Evolutionary conservation across 2,797 vertebrate species (phyloP).

Genomic region (Lacerta bilineata): DNA sequence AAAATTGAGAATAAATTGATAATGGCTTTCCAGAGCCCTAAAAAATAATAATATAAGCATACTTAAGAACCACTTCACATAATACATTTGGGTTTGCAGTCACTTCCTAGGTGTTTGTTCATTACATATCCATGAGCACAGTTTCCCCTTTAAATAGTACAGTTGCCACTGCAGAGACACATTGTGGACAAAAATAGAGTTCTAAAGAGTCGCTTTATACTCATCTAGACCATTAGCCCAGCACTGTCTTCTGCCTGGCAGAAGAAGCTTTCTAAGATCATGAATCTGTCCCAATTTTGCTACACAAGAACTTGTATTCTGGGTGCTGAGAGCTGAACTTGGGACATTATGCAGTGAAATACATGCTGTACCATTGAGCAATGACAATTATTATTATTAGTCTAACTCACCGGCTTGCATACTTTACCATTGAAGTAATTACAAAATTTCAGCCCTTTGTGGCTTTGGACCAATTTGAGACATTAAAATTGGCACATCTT

Average conservation of each 20-base stretch:
- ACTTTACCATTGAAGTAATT: background rate
- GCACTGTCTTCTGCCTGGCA: background rate
- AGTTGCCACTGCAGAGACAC: background rate
- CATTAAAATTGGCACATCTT: background rate
- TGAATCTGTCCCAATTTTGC: background rate
- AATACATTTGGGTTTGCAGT: background rate
- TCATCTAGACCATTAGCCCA: background rate
- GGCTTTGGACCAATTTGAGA: background rate
- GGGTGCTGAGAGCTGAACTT: background rate
- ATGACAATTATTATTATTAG: too few species aligned
- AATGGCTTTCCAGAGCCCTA: background rate
- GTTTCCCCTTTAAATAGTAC: slow-evolving; percentile 3
- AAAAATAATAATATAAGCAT: background rate
- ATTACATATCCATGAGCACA: background rate
- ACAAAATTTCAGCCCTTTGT: background rate
- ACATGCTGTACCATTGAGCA: background rate
- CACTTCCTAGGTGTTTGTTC: background rate
- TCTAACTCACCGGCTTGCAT: background rate
- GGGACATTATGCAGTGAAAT: background rate
- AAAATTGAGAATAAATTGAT: background rate
- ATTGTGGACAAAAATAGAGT: background rate
- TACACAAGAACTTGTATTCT: background rate
- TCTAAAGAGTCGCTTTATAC: background rate
- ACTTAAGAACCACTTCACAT: background rate
- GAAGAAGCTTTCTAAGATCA: background rate